Base-by-base conservation (phyloP, 2,797 vertebrate species). In the Loriculus beryllinus region DNA sequence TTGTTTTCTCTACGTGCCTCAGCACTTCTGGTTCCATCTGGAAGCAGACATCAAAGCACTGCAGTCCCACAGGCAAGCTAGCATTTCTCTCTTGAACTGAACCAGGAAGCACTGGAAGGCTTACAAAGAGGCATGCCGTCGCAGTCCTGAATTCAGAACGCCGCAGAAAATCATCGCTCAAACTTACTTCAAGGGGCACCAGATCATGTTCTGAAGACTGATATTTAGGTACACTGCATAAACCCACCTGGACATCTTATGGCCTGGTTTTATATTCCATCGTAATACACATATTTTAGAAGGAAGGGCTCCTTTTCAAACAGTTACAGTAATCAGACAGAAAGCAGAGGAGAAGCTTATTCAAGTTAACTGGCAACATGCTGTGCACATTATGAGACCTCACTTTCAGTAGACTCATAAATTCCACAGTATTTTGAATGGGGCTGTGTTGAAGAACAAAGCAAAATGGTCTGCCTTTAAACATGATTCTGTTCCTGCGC, bases 401-500 rank as follows among this genome's bases (percentile, higher is more conserved):
- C 88, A 93, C 60, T 67, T 94, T 95, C 93, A 88, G 85, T 83
- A 80, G 92, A 89, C 88, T 84, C 65, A 87, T 95, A 92, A 95
- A 85, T 91, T 91, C 88, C 87, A 76, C 48, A 35, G 81, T 62
- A 62, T 92, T 94, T 82, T 54, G 68, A 95, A 93, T 63, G 51
- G 26, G 69, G 11, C 80, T 86, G 71, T 82, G 65, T 70, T 82
- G 85, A 91, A 96, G 94, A 97, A 96, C 93, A 98, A 97, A 97
- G 94, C 63, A 78, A 78, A 94, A 81, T 54, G 35, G 43, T 8
- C 77, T 82, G 60, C 72, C 67, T 96, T 90, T 88, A 92, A 93
- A 82, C 64, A 95, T 48, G 62, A 77, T 95, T 92, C 70, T 7
- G 14, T 60, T 77, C 65, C 86, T 74, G 70, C 45, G 12, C 69